Evolutionary conservation across 2,888 invertebrate genomes (phyloP).

Genomic region (Vanessa cardui): DNA sequence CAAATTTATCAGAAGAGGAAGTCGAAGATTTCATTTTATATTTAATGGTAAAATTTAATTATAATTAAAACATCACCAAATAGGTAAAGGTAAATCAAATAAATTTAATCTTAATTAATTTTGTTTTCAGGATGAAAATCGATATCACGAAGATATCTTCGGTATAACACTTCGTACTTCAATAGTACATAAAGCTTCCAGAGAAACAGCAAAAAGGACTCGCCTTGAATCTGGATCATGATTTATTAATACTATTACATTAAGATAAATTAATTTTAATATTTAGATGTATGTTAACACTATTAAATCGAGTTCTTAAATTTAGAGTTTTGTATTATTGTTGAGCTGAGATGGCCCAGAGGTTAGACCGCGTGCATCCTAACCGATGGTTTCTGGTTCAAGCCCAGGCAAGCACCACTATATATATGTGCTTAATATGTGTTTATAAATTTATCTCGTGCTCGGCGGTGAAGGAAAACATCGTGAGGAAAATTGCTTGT

Average conservation of each 20-base stretch:
- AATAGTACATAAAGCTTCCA: conserved; percentile 92
- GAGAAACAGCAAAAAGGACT: conserved; percentile 87
- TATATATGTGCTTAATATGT: too few relatives aligned
- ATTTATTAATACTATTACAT: conserved; percentile 19
- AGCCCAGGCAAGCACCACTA: too few relatives aligned
- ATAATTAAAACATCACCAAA: not conserved
- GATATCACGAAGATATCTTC: conserved; percentile 98
- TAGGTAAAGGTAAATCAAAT: not conserved
- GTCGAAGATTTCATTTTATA: conserved; percentile 91
- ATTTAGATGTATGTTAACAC: not conserved
- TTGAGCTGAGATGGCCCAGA: too few relatives aligned
- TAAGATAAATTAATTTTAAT: conserved; percentile 6
- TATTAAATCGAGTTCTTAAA: not conserved
- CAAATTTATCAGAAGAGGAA: conserved; percentile 88
- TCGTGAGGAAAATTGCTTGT: too few relatives aligned
- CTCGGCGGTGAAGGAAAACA: too few relatives aligned
- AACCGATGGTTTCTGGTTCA: too few relatives aligned
- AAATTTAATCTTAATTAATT: conserved; percentile 8
- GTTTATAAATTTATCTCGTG: too few relatives aligned
- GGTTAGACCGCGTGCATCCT: too few relatives aligned
- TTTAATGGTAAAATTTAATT: conserved; percentile 86
- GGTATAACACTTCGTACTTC: conserved; percentile 95
- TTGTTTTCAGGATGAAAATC: conserved; percentile 90
- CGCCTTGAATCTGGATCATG: conserved; percentile 57
- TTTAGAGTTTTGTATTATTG: not conserved